Evolutionary conservation across 2,113 vertebrate genomes (phyloP).

Genomic region (Alectura lathami): DNA sequence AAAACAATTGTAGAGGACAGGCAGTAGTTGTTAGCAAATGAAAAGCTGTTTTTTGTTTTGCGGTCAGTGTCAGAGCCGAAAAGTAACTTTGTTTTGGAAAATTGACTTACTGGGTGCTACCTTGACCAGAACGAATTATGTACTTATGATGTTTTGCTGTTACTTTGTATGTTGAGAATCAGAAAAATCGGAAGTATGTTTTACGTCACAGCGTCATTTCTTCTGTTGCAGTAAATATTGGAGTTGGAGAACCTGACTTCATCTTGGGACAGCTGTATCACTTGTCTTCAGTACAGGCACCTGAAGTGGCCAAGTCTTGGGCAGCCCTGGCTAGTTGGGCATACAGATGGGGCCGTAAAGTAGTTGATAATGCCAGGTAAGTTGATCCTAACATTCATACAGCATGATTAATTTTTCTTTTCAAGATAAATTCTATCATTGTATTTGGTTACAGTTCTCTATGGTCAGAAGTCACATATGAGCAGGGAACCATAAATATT

Average conservation of each 20-base stretch:
- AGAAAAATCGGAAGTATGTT: not conserved
- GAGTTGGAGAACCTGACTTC: slow-evolving; percentile 95
- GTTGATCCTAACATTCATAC: not conserved
- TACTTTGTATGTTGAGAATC: not conserved
- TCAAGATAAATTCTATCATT: not conserved
- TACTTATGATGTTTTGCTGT: not conserved
- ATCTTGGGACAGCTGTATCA: slow-evolving; percentile 96
- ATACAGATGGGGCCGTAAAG: slow-evolving; percentile 97
- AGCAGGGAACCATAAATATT: not conserved
- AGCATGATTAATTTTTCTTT: not conserved
- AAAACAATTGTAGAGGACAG: not conserved
- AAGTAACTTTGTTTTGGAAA: not conserved
- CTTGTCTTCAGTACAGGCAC: slow-evolving; percentile 91
- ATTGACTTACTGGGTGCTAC: not conserved
- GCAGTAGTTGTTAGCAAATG: not conserved
- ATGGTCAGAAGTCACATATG: accelerated
- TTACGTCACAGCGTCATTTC: not conserved
- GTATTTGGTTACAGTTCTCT: not conserved
- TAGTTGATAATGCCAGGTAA: slow-evolving; percentile 97
- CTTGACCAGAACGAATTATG: not conserved
- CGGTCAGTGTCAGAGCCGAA: not conserved
- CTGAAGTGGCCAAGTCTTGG: slow-evolving; percentile 97
- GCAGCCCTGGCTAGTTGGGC: slow-evolving; percentile 97
- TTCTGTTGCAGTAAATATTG: slow-evolving; percentile 86
- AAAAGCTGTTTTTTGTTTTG: not conserved